Evolutionary conservation across 2,797 vertebrate species (phyloP).

Genomic region (Taeniopygia guttata): DNA sequence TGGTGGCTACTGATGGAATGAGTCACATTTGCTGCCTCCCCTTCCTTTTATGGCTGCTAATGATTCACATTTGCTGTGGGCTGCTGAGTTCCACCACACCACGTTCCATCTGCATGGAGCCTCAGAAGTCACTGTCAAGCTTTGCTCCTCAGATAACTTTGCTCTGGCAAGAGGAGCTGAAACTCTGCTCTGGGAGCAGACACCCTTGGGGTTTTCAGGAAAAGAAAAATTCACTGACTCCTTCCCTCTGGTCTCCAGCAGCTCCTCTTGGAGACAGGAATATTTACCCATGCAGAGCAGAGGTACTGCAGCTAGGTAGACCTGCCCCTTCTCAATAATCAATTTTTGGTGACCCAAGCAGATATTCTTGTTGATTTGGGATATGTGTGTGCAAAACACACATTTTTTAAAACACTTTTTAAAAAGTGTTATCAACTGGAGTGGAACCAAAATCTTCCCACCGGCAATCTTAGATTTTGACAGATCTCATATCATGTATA

Average conservation of each 20-base stretch:
- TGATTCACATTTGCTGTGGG: constrained; percentile 55
- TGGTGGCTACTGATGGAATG: constrained; percentile 56
- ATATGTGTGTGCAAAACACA: not conserved
- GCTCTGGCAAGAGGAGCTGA: not conserved
- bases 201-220: not conserved
- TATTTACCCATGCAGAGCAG: not conserved
- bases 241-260: not conserved
- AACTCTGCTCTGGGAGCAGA: not conserved
- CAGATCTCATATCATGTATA: not conserved
- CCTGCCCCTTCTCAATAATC: not conserved
- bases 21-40: constrained; percentile 52
- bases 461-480: not conserved
- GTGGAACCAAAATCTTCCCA: not conserved
- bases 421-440: not conserved
- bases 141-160: constrained; percentile 3
- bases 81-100: constrained; percentile 36
- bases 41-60: constrained; percentile 55
- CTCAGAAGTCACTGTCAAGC: constrained; percentile 24
- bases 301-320: not conserved
- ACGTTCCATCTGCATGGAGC: constrained; percentile 47
- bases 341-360: not conserved
- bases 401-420: no score
- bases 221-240: not conserved
- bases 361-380: not conserved
- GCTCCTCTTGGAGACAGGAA: not conserved